Evolutionary conservation across 2,113 vertebrate genomes (phyloP).

Genomic region (Erpornis zantholeuca): DNA sequence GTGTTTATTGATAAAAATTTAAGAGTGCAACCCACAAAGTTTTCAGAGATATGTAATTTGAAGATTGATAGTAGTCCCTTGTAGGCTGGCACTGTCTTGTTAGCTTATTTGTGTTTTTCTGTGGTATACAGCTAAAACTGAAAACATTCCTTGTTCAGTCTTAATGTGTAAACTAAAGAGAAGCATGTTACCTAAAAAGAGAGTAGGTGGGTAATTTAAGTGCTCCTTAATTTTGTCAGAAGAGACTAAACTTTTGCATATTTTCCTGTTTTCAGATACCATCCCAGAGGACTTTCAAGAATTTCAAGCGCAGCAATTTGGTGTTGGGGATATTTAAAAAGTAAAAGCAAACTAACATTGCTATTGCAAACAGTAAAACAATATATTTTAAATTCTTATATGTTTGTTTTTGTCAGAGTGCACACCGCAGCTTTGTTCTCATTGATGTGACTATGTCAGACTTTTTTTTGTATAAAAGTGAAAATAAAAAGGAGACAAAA

Average conservation of each 20-base stretch:
- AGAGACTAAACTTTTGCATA: neutral
- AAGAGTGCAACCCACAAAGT: neutral
- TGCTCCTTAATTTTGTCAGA: neutral
- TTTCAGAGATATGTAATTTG: neutral
- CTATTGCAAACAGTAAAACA: conserved; percentile 55
- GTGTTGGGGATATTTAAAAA: conserved; percentile 72
- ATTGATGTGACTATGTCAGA: conserved; percentile 38
- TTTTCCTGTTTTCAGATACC: conserved; percentile 81
- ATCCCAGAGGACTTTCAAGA: conserved; percentile 91
- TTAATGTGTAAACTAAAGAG: neutral
- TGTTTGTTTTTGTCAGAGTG: conserved; percentile 27
- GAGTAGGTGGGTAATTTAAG: neutral
- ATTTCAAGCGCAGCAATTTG: conserved; percentile 77
- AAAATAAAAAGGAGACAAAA: conserved; percentile 72
- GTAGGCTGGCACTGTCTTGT: neutral
- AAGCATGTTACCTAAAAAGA: neutral
- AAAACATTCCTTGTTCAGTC: neutral
- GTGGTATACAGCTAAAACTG: neutral
- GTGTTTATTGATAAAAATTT: neutral
- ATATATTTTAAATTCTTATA: conserved; percentile 65
- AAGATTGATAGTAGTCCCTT: neutral
- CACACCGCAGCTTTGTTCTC: conserved; percentile 44
- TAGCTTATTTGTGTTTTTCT: neutral
- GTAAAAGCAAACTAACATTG: conserved; percentile 22
- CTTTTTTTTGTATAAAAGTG: conserved; percentile 61